These are phyloP conservation scores for Erebia aethiops DNA, from an alignment of 2,888 invertebrate species.

Conservation along the genomic window DNA sequence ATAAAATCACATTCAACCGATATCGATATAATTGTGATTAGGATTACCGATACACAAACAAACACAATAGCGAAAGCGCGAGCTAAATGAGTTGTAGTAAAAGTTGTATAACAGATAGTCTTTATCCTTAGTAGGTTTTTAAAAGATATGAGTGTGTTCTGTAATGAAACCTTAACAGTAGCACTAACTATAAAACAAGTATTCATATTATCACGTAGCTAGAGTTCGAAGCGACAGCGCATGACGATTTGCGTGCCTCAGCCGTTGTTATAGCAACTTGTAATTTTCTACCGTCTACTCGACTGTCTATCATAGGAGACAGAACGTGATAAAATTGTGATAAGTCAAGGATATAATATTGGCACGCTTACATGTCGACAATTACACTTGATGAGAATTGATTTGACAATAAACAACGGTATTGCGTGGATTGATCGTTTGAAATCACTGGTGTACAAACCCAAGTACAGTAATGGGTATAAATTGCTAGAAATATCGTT, in stretches of 20 bases:
- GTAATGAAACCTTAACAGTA: background rate
- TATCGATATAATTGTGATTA: no score
- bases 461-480: background rate
- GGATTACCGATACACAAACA: no score
- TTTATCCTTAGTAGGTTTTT: background rate
- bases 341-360: slow-evolving; percentile 15
- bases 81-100: no score
- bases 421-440: slow-evolving; percentile 21
- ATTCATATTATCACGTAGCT: background rate
- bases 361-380: slow-evolving; percentile 9
- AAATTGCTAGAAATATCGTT: background rate
- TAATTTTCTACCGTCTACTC: slow-evolving; percentile 48
- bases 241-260: slow-evolving; percentile 62
- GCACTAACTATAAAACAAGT: background rate
- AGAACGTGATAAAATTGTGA: slow-evolving; percentile 24
- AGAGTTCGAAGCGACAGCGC: slow-evolving; percentile 48
- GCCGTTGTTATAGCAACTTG: slow-evolving; percentile 58
- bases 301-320: slow-evolving; percentile 31
- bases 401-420: slow-evolving; percentile 28
- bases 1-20: no score
- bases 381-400: slow-evolving; percentile 8
- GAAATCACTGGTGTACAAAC: background rate
- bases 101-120: background rate
- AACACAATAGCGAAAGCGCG: no score
- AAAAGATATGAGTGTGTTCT: background rate